Evolutionary conservation across 2,113 vertebrate genomes (phyloP), one percentile per base, ranked within the genome.

Genomic region (Nothobranchius kuhntae): DNA sequence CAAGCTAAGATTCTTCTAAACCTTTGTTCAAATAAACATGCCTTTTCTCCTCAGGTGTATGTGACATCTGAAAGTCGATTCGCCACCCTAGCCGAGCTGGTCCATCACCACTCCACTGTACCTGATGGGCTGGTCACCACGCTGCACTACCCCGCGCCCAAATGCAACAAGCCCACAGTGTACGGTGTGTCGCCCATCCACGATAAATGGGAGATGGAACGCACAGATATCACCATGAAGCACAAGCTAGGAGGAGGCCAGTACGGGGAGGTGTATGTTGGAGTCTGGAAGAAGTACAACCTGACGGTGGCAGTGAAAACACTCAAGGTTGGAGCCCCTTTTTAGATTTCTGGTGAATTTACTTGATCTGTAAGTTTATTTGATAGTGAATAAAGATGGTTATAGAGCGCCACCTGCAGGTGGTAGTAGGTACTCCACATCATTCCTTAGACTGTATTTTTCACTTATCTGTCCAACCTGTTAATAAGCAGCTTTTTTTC

Each of bases 211-310:
- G 98, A 99, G 90, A 99, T 99, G 97, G 98, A 99, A 79, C 93
- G 98, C 66, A 99, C 98, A 2, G 98, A 99, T 80, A 99, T 99
- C 89, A 99, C 98, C 90, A 99, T 99, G 98, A 99, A 99, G 95
- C 98, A 99, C 95, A 99, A 99, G 80, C 94, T 99, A 0, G 98
- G 98, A 47, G 98, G 98, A 24, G 98, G 98, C 64, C 98, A 99
- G 87, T 99, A 99, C 1, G 98, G 98, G 0, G 98, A 99, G 88
- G 98, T 99, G 65, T 99, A 99, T 0, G 98, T 99, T 24, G 98
- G 98, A 0, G 93, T 99, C 75, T 99, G 97, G 98, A 98, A 98
- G 76, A 99, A 97, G 78, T 99, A 99, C 86, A 99, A 93, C 84
- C 96, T 99, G 68, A 99, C 98, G 0, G 98, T 99, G 24, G 98